Base-by-base conservation (phyloP, 2,888 invertebrate genomes). In the Stenoptilia bipunctidactyla region DNA sequence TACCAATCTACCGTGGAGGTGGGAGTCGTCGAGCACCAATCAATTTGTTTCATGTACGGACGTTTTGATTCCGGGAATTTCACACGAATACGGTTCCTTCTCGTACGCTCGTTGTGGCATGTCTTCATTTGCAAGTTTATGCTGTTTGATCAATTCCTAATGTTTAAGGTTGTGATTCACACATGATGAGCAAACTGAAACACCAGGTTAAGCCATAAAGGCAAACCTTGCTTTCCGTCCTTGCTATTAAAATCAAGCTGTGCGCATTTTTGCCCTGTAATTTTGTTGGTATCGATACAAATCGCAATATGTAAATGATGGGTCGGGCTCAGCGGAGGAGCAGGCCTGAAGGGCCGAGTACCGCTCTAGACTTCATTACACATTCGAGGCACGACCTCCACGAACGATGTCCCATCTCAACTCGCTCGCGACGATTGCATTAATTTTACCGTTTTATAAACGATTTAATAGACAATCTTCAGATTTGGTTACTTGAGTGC, bases 371-470 rank as follows among this genome's bases (percentile, higher is more conserved):
- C 59, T 64, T 72, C 67, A 72, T 75, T 77, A 66, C 58, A 66
- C 71, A 82, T 82, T 75, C 83, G 58, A 55, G 62, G 66, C 83
- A 82, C 82, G 82, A 70, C 57, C 70, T 64, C 61, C 61, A 61
- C 66, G 64, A 76, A 79, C 77, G 76, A 73, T 73, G 83, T 73
- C 66, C 76, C 79, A 74, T 79, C 72, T 71, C 74, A 61, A 69
- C 68, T 69, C 68, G 59, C 76, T 74, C 61, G 59, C 68, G 64
- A 69, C 74, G 74, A 80, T 79, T 76, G 76, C 80, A 79, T 82
- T 83, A 80, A 79, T 80, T 80, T 74, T 66, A 66, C 74, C 74
- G 72, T 79, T 80, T 80, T 76, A 74, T 75, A 74, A 80, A 71
- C 76, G 74, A 74, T 79, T 79, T 80, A 76, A 79, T 75, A 70